Evolutionary conservation across 2,888 invertebrate genomes (phyloP).

Genomic region (Drosophila emarginata): DNA sequence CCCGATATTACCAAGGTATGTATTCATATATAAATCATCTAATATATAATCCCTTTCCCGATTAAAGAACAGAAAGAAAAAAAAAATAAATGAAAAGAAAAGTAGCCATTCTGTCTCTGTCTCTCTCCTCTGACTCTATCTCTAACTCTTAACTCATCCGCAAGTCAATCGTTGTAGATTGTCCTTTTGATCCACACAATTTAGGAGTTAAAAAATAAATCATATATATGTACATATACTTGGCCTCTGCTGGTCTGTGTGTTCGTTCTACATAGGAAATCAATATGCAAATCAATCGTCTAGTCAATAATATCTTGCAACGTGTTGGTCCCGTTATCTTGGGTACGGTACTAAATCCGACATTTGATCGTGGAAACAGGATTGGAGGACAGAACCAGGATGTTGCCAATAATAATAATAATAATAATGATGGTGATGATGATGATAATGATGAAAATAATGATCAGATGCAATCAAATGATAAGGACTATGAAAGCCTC

Average conservation of each 20-base stretch:
- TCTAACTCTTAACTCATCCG: neutral
- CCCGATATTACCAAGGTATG: constrained; percentile 89
- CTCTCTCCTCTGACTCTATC: constrained; percentile 1
- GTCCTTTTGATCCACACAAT: neutral
- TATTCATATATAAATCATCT: neutral
- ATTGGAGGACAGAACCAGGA: constrained; percentile 6
- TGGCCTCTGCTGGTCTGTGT: constrained; percentile 17
- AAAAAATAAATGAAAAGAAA: neutral
- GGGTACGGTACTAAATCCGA: constrained; percentile 76
- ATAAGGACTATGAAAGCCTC: constrained; percentile 57
- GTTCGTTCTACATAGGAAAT: constrained; percentile 74
- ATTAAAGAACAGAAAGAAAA: neutral
- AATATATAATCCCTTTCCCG: neutral
- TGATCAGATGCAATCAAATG: constrained; percentile 21
- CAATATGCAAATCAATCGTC: constrained; percentile 78
- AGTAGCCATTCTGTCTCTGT: neutral
- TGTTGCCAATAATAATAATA: constrained; percentile 9
- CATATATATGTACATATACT: neutral
- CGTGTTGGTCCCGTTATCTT: constrained; percentile 73
- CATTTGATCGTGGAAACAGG: constrained; percentile 28
- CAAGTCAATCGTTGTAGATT: neutral
- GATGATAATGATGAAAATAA: neutral
- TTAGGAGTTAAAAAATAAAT: neutral
- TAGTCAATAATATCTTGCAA: constrained; percentile 73
- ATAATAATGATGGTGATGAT: constrained; percentile 1